Conservation (phyloP, 1,140 invertebrate species). For the Caenorhabditis briggsae region DNA sequence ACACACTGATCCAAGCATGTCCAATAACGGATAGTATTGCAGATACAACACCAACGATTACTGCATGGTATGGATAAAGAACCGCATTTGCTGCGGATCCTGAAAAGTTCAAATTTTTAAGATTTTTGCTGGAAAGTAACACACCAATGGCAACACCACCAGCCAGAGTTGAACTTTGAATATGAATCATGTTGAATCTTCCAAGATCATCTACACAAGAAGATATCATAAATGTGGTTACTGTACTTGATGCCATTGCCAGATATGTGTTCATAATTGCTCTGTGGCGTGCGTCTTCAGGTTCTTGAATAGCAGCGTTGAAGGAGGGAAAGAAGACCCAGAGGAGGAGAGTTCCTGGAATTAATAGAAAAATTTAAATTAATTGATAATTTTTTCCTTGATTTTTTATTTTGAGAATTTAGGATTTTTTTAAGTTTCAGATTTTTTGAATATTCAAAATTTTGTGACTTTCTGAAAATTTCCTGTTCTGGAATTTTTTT, state of each 20-base stretch:
- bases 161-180: conserved; percentile 80
- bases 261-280: conserved; percentile 94
- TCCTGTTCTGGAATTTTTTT: too few species aligned
- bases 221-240: conserved; percentile 88
- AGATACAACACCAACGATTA: conserved; percentile 86
- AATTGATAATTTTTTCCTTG: too few species aligned
- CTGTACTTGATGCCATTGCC: conserved; percentile 83
- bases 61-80: conserved; percentile 87
- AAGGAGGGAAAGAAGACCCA: conserved; percentile 98
- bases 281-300: conserved; percentile 82
- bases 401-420: too few species aligned
- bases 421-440: too few species aligned
- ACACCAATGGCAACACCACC: conserved; percentile 82
- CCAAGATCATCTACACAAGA: conserved; percentile 83
- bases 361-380: too few species aligned
- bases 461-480: too few species aligned
- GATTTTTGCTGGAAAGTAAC: neutral
- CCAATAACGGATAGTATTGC: conserved; percentile 88
- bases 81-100: conserved; percentile 83
- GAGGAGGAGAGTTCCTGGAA: conserved; percentile 84
- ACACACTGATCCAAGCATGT: conserved; percentile 87
- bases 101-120: conserved; percentile 12
- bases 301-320: conserved; percentile 85
- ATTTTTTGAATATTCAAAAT: too few species aligned
- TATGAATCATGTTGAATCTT: conserved; percentile 77